phyloP scores from a whole-genome alignment of 2,888 invertebrate species.

The Laothoe populi region DNA sequence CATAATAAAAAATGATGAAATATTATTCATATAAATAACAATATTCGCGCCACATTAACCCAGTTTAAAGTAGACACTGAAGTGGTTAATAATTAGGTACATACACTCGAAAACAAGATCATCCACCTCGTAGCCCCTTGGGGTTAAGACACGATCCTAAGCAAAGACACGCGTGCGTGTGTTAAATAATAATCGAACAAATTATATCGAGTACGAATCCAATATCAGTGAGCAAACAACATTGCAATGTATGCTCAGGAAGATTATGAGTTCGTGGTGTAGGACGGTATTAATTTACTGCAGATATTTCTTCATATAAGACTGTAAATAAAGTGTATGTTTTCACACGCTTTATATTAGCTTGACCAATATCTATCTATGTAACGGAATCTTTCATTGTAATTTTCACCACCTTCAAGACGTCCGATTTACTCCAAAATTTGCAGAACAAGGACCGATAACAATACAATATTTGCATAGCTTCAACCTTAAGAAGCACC shows the following conservation, averaged over 20 bases:
- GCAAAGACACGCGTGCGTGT: slow-evolving; percentile 39
- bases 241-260: not conserved
- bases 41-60: not conserved
- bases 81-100: too few relatives aligned
- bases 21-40: too few relatives aligned
- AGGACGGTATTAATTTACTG: not conserved
- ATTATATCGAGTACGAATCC: not conserved
- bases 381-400: too few relatives aligned
- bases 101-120: not conserved
- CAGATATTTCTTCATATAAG: not conserved
- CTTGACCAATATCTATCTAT: too few relatives aligned
- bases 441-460: too few relatives aligned
- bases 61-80: not conserved
- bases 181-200: slow-evolving; percentile 17
- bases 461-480: too few relatives aligned
- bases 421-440: too few relatives aligned
- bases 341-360: too few relatives aligned
- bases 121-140: not conserved
- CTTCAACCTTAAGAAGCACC: too few relatives aligned
- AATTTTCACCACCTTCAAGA: too few relatives aligned
- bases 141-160: slow-evolving; percentile 34
- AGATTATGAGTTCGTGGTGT: not conserved
- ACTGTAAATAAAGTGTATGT: not conserved
- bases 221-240: not conserved
- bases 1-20: too few relatives aligned